These are phyloP conservation scores for Hybognathus amarus DNA, from an alignment of 2,797 vertebrate genomes.

Conservation along the genomic window DNA sequence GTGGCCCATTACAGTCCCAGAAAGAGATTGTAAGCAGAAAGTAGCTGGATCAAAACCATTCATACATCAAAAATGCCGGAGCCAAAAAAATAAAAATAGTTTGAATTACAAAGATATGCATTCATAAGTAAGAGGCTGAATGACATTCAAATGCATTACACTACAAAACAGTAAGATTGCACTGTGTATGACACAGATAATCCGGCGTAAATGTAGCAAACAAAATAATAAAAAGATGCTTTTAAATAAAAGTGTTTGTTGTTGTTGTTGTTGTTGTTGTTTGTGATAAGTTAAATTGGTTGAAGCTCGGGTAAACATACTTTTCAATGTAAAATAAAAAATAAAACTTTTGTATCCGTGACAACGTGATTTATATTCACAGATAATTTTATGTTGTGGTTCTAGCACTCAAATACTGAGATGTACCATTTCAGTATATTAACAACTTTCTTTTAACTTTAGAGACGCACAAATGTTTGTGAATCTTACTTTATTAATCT, in stretches of 20 bases:
- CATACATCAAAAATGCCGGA: not conserved
- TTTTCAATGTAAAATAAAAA: not conserved
- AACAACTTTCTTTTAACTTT: not conserved
- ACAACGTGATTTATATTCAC: not conserved
- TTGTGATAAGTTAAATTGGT: constrained; percentile 3
- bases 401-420: not conserved
- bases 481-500: not conserved
- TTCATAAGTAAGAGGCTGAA: constrained; percentile 28
- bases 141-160: constrained; percentile 4
- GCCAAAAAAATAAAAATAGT: not conserved
- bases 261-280: not conserved
- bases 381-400: not conserved
- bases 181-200: not conserved
- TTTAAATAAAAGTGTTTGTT: not conserved
- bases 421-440: not conserved
- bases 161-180: not conserved
- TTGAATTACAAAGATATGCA: constrained; percentile 8
- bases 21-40: constrained; percentile 15
- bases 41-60: constrained; percentile 39
- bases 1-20: not conserved
- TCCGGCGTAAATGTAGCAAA: not conserved
- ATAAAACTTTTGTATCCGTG: not conserved
- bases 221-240: not conserved
- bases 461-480: not conserved
- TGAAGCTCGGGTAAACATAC: not conserved